phyloP scores from a whole-genome alignment of 2,797 vertebrate species.

The Coregonus sp. region DNA sequence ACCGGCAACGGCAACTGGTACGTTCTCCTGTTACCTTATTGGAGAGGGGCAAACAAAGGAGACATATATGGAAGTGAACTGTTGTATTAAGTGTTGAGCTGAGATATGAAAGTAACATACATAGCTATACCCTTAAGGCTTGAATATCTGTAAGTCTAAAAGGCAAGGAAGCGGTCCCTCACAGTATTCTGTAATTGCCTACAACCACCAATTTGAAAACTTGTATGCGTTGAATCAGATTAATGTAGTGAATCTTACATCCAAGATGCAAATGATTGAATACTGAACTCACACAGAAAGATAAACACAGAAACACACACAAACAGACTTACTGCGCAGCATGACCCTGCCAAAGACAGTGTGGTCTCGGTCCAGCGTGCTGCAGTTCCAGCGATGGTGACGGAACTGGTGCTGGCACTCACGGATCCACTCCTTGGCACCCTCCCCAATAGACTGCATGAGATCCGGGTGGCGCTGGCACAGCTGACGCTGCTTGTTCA shows the following conservation, averaged over 20 bases:
- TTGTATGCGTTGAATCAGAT: too few relatives aligned
- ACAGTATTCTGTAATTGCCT: neutral
- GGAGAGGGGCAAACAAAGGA: neutral
- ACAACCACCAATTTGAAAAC: too few relatives aligned
- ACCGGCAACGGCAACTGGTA: too few relatives aligned
- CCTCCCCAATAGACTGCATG: constrained; percentile 95
- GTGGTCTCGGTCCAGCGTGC: constrained; percentile 95
- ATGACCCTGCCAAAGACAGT: constrained; percentile 97
- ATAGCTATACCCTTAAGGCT: constrained; percentile 7
- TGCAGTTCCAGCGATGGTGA: constrained; percentile 98
- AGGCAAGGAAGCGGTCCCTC: neutral
- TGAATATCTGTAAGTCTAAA: constrained; percentile 1
- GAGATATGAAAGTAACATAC: neutral
- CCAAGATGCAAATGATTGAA: neutral
- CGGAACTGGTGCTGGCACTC: constrained; percentile 98
- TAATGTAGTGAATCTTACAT: neutral
- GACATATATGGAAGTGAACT: neutral
- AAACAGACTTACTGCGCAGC: constrained; percentile 86
- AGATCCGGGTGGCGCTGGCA: constrained; percentile 96
- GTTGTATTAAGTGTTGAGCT: neutral
- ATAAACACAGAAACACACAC: constrained; percentile 37
- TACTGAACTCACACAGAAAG: constrained; percentile 19
- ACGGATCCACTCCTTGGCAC: constrained; percentile 94
- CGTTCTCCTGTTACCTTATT: neutral
- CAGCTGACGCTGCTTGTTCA: constrained; percentile 94